Conservation (phyloP, 2,888 invertebrate genomes). For the Liodrosophila aerea region DNA sequence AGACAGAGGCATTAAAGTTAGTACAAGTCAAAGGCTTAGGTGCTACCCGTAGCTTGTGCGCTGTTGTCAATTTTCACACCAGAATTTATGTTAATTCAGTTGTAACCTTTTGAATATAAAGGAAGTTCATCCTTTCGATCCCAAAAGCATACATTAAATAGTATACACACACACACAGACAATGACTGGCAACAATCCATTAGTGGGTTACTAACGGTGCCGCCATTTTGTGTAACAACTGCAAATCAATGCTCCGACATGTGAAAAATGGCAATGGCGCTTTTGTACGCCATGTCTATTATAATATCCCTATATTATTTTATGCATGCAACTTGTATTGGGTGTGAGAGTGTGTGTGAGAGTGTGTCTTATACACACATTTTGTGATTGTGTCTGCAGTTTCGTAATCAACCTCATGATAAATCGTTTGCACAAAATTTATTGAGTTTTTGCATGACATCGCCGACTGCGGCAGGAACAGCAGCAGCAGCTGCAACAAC, state of each 20-base stretch:
- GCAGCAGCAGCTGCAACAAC: slow-evolving; percentile 48
- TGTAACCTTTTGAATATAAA: slow-evolving; percentile 53
- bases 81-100: slow-evolving; percentile 69
- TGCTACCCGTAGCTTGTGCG: slow-evolving; percentile 19
- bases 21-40: neutral
- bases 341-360: slow-evolving; percentile 11
- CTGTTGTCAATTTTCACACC: slow-evolving; percentile 61
- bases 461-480: slow-evolving; percentile 24
- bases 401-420: slow-evolving; percentile 79
- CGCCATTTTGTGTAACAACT: slow-evolving; percentile 75
- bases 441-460: slow-evolving; percentile 78
- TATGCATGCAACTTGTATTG: slow-evolving; percentile 64
- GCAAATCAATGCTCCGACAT: slow-evolving; percentile 73
- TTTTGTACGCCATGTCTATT: slow-evolving; percentile 68
- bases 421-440: slow-evolving; percentile 77
- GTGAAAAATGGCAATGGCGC: slow-evolving; percentile 71
- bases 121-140: slow-evolving; percentile 21
- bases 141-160: slow-evolving; percentile 43
- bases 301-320: slow-evolving; percentile 75
- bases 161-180: slow-evolving; percentile 5
- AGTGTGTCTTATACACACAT: slow-evolving; percentile 21
- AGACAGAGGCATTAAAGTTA: slow-evolving; percentile 1
- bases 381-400: slow-evolving; percentile 68
- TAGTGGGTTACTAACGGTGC: slow-evolving; percentile 67
- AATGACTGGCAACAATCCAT: slow-evolving; percentile 63